A percentile compares a stretch with the other conserved stretches of the same genome.
These are phyloP conservation scores for Irena cyanogastra DNA, from an alignment of 2,113 vertebrate species.

Conservation along the genomic window DNA sequence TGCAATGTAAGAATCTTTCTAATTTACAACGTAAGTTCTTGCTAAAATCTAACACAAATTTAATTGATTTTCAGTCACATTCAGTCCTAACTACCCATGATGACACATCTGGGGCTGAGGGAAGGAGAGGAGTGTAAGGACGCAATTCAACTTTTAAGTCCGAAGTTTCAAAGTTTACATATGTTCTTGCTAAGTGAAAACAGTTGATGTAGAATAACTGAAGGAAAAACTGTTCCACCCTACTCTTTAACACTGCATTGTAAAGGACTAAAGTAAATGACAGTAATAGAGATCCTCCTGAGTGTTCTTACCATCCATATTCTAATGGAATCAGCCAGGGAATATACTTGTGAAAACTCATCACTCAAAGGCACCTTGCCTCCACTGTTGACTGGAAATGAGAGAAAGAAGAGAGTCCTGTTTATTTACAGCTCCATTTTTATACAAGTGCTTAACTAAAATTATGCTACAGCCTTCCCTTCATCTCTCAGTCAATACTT, in stretches of 20 bases:
- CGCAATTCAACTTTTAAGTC: neutral
- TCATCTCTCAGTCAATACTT: neutral
- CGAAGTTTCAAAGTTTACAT: neutral
- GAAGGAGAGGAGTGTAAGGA: neutral
- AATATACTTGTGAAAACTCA: slow-evolving; percentile 88
- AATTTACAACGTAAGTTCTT: neutral
- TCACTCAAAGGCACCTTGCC: slow-evolving; percentile 81
- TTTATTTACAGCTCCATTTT: slow-evolving; percentile 4
- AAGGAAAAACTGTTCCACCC: neutral
- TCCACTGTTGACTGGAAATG: slow-evolving; percentile 80
- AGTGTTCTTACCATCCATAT: slow-evolving; percentile 92
- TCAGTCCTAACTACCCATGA: neutral
- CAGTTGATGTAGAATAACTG: neutral
- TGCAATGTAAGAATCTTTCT: neutral
- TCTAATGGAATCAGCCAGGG: slow-evolving; percentile 89
- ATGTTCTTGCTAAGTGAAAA: neutral
- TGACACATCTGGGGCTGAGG: neutral
- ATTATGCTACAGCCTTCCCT: neutral
- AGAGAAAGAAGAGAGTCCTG: neutral
- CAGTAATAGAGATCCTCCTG: neutral
- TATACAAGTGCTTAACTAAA: neutral
- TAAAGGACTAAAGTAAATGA: neutral
- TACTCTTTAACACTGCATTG: neutral
- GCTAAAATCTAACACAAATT: neutral
- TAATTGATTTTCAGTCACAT: neutral